phyloP scores from a whole-genome alignment of 2,888 invertebrate genomes.

The Eupithecia dodoneata region DNA sequence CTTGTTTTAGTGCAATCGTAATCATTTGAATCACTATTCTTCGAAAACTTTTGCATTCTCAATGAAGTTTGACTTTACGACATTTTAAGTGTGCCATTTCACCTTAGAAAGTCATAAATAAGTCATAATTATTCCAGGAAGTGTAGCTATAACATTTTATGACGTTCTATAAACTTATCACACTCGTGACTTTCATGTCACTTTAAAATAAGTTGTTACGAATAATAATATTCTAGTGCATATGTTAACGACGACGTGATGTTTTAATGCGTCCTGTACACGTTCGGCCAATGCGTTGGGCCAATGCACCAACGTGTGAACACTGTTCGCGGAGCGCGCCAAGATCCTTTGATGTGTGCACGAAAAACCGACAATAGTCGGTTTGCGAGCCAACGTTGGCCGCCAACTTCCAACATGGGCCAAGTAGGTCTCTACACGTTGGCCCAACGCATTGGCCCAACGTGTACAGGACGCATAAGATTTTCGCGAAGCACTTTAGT shows the following conservation, averaged over 20 bases:
- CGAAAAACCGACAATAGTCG: too few relatives aligned
- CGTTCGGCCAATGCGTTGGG: too few relatives aligned
- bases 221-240: not conserved
- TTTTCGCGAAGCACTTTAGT: not conserved
- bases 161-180: constrained; percentile 25
- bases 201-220: constrained; percentile 6
- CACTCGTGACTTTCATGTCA: constrained; percentile 19
- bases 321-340: too few relatives aligned
- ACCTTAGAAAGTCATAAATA: constrained; percentile 27
- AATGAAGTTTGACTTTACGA: constrained; percentile 25
- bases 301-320: too few relatives aligned
- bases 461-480: not conserved
- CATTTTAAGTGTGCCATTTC: constrained; percentile 29
- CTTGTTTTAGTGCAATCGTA: not conserved
- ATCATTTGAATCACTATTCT: constrained; percentile 9
- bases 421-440: too few relatives aligned
- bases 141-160: constrained; percentile 27
- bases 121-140: constrained; percentile 28
- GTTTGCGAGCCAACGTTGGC: too few relatives aligned
- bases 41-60: constrained; percentile 21
- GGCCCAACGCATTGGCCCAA: too few relatives aligned
- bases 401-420: too few relatives aligned
- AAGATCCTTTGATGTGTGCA: too few relatives aligned
- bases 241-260: not conserved
- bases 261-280: not conserved